These are phyloP conservation scores for Lucilia cuprina DNA, from an alignment of 1,140 invertebrate genomes.

Conservation along the genomic window DNA sequence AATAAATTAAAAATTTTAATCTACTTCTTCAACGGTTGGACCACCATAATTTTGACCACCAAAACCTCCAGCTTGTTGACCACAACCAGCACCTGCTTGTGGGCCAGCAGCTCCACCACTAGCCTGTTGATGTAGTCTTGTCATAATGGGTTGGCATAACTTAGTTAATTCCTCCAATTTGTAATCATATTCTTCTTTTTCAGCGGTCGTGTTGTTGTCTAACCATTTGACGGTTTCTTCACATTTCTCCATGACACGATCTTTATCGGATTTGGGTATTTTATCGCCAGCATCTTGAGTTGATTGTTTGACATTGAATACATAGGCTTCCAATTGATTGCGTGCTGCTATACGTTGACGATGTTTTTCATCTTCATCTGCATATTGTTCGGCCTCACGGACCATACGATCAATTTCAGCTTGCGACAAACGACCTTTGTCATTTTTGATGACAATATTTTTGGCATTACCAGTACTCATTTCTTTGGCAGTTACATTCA, in stretches of 20 bases:
- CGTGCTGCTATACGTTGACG: slow-evolving; percentile 69
- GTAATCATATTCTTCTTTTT: slow-evolving; percentile 72
- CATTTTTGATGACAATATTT: slow-evolving; percentile 87
- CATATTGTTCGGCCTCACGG: slow-evolving; percentile 52
- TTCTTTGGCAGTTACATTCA: slow-evolving; percentile 71
- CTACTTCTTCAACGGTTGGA: slow-evolving; percentile 51
- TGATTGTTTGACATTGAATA: slow-evolving; percentile 73
- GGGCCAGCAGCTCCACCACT: slow-evolving; percentile 1
- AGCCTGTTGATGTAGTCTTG: slow-evolving; percentile 63
- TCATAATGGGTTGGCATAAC: slow-evolving; percentile 67
- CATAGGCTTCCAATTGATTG: slow-evolving; percentile 74
- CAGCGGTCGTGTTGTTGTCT: slow-evolving; percentile 69
- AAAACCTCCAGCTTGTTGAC: slow-evolving; percentile 54
- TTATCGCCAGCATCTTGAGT: slow-evolving; percentile 67
- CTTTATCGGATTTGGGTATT: slow-evolving; percentile 70
- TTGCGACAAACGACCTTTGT: slow-evolving; percentile 81
- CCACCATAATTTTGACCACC: slow-evolving; percentile 49
- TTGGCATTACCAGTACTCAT: slow-evolving; percentile 67
- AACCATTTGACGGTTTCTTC: slow-evolving; percentile 70
- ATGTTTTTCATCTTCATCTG: slow-evolving; percentile 73
- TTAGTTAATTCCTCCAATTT: slow-evolving; percentile 66
- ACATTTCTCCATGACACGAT: slow-evolving; percentile 67
- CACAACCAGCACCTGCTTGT: slow-evolving; percentile 38
- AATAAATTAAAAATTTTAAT: slow-evolving; percentile 37
- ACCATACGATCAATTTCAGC: slow-evolving; percentile 76